Conservation (phyloP, 2,113 vertebrate genomes). For the Galemys pyrenaicus region DNA sequence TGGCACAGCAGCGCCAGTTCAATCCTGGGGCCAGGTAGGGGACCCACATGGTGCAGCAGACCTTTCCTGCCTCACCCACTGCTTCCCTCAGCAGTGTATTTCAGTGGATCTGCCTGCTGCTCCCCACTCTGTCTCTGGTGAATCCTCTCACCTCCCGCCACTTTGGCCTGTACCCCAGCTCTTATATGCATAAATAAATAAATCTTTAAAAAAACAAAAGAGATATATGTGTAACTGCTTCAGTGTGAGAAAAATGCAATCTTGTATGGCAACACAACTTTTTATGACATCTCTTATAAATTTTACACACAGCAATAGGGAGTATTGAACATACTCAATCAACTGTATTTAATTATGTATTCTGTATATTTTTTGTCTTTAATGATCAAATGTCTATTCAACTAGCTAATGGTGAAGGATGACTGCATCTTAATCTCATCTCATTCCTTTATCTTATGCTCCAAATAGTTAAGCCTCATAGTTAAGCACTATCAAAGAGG, state of each 20-base stretch:
- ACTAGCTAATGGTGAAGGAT: constrained; percentile 25
- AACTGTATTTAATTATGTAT: constrained; percentile 12
- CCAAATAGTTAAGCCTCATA: not conserved
- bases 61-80: too few species aligned
- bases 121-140: too few species aligned
- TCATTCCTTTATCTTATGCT: not conserved
- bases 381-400: constrained; percentile 27
- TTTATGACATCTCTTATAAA: not conserved
- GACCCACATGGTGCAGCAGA: too few species aligned
- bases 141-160: too few species aligned
- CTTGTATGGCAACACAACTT: not conserved
- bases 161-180: too few species aligned
- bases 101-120: too few species aligned
- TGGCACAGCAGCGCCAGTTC: too few species aligned
- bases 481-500: not conserved
- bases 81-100: too few species aligned
- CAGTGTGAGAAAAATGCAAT: not conserved
- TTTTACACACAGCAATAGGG: not conserved
- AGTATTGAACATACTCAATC: constrained; percentile 3
- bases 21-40: too few species aligned
- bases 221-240: not conserved
- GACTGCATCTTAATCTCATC: not conserved
- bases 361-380: not conserved
- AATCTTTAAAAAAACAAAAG: too few species aligned
- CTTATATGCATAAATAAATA: too few species aligned